A percentile compares a stretch with the other conserved stretches of the same genome.
phyloP scores from a whole-genome alignment of 1,140 invertebrate species.

The Steinernema feltiae region DNA sequence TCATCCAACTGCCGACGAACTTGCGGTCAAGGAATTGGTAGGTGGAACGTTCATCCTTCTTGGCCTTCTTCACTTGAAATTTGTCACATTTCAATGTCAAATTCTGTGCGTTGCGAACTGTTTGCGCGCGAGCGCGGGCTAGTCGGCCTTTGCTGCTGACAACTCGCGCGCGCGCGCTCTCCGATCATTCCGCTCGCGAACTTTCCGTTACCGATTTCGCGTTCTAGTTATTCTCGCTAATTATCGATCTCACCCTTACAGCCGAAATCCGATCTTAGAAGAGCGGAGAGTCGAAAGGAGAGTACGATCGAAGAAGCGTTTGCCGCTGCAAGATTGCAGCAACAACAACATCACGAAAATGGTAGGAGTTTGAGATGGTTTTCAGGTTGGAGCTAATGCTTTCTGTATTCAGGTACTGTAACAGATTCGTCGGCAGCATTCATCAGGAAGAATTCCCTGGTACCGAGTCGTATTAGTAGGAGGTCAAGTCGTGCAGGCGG shows the following conservation, averaged over 20 bases:
- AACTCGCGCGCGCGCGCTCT: too few species aligned
- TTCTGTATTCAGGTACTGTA: background rate
- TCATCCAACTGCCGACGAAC: background rate
- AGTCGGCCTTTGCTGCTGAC: too few species aligned
- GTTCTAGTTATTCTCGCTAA: background rate
- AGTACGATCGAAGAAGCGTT: background rate
- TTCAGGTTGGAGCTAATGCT: background rate
- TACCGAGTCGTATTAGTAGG: constrained; percentile 32
- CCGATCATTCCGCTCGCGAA: background rate
- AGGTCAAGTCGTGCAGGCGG: constrained; percentile 26
- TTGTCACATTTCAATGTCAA: background rate
- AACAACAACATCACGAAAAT: background rate
- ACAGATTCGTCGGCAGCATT: background rate
- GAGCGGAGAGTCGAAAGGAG: background rate
- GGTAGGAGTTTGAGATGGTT: background rate
- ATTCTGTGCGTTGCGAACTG: background rate
- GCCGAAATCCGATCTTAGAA: background rate
- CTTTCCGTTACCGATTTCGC: background rate
- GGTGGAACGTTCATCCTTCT: too few species aligned
- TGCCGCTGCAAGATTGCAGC: background rate
- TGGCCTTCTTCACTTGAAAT: background rate
- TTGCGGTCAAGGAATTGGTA: background rate
- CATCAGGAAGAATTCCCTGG: constrained; percentile 29
- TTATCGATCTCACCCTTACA: background rate
- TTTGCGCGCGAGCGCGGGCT: too few species aligned